Evolutionary conservation across 2,113 vertebrate genomes (phyloP), one percentile per base, ranked within the genome.

Genomic region (Sarotherodon lohbergeri): DNA sequence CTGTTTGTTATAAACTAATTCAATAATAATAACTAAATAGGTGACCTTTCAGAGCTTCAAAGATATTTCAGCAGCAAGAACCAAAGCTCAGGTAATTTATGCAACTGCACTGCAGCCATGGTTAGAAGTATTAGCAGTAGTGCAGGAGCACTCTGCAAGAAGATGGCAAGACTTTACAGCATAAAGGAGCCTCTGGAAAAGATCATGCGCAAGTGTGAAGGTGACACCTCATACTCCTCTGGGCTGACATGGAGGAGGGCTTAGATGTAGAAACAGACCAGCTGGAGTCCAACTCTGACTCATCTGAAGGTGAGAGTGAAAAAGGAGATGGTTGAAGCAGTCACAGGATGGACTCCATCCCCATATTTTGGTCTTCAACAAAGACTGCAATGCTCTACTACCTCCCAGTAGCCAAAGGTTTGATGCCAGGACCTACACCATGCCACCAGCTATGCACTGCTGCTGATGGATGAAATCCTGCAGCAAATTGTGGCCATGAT

Each of bases 301-400:
- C 27, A 59, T 59, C 56, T 61, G 32, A 32, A 59, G 57, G 57
- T 61, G 1, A 61, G 57, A 32, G 57, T 61, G 27, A 61, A 32
- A 27, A 61, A 32, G 32, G 32, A 34, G 29, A 61, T 61, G 57
- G 57, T 61, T 19, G 57, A 61, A 61, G 9, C 9, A 61, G 57
- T 32, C 14, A 61, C 57, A 0, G 0, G 57, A 32, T 32, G 57
- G 57, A 61, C 57, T 61, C 32, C 32, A 32, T 32, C 5, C 57
- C 57, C 27, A 61, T 32, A 32, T 10, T 17, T 61, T 61, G 57
- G 14, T 61, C 57, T 32, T 61, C 57, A 61, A 61, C 57, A 61
- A 61, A 61, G 29, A 61, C 29, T 0, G 0, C 57, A 34, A 34
- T 34, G 59, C 59, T 63, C 5, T 63, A 9, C 4, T 61, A 19